Conservation (phyloP, 2,888 invertebrate species). For the Omphaloscelis lunosa region DNA sequence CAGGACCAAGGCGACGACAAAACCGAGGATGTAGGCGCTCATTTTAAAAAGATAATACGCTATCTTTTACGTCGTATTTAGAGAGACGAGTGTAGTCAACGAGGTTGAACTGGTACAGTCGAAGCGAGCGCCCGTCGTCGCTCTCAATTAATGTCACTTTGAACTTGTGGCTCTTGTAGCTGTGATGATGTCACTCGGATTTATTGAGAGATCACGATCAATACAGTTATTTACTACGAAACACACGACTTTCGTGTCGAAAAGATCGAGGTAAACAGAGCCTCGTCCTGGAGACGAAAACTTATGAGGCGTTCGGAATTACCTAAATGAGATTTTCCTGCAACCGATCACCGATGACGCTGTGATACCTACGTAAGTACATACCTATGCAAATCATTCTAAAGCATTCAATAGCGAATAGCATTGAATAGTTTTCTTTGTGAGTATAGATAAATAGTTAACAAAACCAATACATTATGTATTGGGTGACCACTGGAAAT, state of each 20-base stretch:
- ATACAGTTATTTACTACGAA: slow-evolving; percentile 67
- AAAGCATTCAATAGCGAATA: slow-evolving; percentile 4
- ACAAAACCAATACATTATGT: background rate
- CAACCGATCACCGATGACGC: slow-evolving; percentile 29
- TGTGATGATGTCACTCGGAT: slow-evolving; percentile 87
- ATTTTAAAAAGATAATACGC: slow-evolving; percentile 73
- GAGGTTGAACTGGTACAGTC: slow-evolving; percentile 81
- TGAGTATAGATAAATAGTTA: background rate
- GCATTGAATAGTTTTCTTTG: background rate
- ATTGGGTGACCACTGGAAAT: too few species aligned
- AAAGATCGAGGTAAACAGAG: slow-evolving; percentile 57
- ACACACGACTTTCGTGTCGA: slow-evolving; percentile 54
- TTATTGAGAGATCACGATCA: slow-evolving; percentile 78
- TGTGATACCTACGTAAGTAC: background rate
- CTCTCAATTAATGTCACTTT: slow-evolving; percentile 86
- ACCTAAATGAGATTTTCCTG: slow-evolving; percentile 54
- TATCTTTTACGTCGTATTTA: slow-evolving; percentile 62
- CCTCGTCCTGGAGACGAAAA: slow-evolving; percentile 5
- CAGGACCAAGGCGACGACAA: slow-evolving; percentile 83
- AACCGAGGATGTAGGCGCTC: slow-evolving; percentile 81
- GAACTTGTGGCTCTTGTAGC: slow-evolving; percentile 79
- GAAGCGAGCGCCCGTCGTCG: slow-evolving; percentile 74
- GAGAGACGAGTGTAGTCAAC: slow-evolving; percentile 80
- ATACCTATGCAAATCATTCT: slow-evolving; percentile 23
- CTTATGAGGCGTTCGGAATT: slow-evolving; percentile 38